A percentile compares a stretch with the other conserved stretches of the same genome.
Conservation (phyloP, 2,113 vertebrate genomes). For the Zeus faber region DNA sequence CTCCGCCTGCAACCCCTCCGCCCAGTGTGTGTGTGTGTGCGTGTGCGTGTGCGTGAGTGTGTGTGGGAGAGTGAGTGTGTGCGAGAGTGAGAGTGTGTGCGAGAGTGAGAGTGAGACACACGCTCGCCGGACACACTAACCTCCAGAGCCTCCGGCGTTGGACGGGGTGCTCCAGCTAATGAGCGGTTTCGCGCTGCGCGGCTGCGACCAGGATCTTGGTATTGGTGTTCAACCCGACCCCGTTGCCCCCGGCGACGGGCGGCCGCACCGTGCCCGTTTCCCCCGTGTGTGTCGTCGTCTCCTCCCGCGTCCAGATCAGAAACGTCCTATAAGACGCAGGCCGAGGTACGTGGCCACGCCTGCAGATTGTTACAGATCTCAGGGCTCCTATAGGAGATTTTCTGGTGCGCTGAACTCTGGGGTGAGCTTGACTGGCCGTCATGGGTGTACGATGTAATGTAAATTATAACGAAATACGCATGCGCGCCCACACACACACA, state of each 20-base stretch:
- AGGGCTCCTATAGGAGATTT: conserved; percentile 60
- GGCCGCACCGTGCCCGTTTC: not conserved
- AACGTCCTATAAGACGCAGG: conserved; percentile 57
- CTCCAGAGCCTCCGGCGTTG: conserved; percentile 38
- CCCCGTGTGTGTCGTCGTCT: conserved; percentile 13
- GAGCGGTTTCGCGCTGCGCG: conserved; percentile 32
- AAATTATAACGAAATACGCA: not conserved
- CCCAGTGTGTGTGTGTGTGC: conserved; percentile 44
- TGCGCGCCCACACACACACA: conserved; percentile 10
- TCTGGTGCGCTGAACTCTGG: conserved; percentile 38
- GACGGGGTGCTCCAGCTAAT: conserved; percentile 45
- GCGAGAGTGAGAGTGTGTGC: no score
- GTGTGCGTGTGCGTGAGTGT: no score
- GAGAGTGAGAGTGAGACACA: not conserved
- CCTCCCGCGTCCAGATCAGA: conserved; percentile 49
- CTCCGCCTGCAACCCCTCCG: conserved; percentile 17
- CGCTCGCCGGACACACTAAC: conserved; percentile 26
- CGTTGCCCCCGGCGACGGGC: no score
- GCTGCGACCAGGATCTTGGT: no score
- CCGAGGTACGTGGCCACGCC: conserved; percentile 40
- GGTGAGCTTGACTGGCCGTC: conserved; percentile 32
- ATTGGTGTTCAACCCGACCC: no score
- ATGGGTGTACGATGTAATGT: no score
- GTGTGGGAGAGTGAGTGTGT: no score
- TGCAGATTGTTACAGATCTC: conserved; percentile 53